Evolutionary conservation across 2,113 vertebrate species (phyloP).

Genomic region (Thomomys bottae): DNA sequence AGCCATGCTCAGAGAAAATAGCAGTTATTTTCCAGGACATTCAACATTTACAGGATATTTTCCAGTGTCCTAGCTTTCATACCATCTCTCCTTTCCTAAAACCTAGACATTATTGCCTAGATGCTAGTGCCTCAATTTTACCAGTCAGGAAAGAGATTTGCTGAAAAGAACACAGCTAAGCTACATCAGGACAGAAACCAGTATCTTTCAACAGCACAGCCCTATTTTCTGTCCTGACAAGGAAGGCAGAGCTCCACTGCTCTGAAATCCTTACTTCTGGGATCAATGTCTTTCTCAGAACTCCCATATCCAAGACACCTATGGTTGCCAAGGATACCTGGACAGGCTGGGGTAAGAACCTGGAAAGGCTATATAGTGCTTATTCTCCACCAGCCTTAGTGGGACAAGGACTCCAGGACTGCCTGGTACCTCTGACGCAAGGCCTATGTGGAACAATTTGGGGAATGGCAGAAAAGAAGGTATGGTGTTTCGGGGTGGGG

Average conservation of each 20-base stretch:
- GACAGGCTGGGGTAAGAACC: slow-evolving; percentile 52
- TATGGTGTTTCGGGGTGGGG: not conserved
- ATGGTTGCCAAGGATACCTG: not conserved
- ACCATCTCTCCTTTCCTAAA: not conserved
- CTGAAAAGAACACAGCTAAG: not conserved
- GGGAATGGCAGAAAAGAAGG: not conserved
- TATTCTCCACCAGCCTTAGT: not conserved
- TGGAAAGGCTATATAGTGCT: not conserved
- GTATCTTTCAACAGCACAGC: not conserved
- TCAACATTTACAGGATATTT: not conserved
- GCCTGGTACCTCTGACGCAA: not conserved
- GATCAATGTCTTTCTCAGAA: not conserved
- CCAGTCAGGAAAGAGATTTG: not conserved
- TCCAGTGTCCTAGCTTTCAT: not conserved
- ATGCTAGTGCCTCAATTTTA: not conserved
- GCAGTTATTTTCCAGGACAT: not conserved
- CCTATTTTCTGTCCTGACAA: not conserved
- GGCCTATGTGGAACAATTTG: not conserved
- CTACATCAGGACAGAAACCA: not conserved
- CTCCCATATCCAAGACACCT: not conserved
- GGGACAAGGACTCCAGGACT: not conserved
- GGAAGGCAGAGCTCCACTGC: not conserved
- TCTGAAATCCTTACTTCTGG: not conserved
- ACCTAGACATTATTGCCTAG: not conserved
- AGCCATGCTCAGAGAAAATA: not conserved